A percentile compares a stretch with the other conserved stretches of the same genome.
phyloP scores from a whole-genome alignment of 2,113 vertebrate species.

The Phaethornis superciliosus region DNA sequence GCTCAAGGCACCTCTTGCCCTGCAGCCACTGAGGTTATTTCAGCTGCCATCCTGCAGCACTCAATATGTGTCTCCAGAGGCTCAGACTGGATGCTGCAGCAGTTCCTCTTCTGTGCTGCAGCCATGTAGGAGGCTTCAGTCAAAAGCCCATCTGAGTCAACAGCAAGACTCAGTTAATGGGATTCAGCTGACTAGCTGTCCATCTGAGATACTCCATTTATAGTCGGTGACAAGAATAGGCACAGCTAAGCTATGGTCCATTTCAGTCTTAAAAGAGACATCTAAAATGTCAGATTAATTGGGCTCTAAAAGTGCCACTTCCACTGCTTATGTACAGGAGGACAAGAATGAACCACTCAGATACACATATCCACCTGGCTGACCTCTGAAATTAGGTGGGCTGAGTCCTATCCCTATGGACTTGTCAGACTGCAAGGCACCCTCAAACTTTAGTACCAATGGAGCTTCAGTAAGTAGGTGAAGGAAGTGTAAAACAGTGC shows the following conservation, averaged over 20 bases:
- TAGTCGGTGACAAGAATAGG: neutral
- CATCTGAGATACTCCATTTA: neutral
- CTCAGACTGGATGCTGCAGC: neutral
- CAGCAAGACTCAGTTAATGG: neutral
- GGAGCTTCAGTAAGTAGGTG: neutral
- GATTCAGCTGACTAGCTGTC: neutral
- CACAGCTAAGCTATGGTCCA: neutral
- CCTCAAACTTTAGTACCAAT: neutral
- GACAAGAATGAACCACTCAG: neutral
- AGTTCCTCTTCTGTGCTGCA: neutral
- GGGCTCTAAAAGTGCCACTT: neutral
- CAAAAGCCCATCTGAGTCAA: neutral
- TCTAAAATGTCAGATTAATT: neutral
- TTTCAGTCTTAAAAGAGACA: neutral
- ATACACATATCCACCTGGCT: accelerated
- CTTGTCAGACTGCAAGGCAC: neutral
- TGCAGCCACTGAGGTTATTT: neutral
- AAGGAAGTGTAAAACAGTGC: neutral
- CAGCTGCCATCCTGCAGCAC: neutral
- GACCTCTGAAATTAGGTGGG: neutral
- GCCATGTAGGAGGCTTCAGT: neutral
- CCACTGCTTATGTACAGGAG: neutral
- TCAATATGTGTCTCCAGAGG: accelerated
- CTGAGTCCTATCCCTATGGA: neutral
- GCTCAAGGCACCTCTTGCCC: neutral